These are phyloP conservation scores for Cepaea hortensis DNA, from an alignment of 2,888 invertebrate genomes.

Conservation along the genomic window DNA sequence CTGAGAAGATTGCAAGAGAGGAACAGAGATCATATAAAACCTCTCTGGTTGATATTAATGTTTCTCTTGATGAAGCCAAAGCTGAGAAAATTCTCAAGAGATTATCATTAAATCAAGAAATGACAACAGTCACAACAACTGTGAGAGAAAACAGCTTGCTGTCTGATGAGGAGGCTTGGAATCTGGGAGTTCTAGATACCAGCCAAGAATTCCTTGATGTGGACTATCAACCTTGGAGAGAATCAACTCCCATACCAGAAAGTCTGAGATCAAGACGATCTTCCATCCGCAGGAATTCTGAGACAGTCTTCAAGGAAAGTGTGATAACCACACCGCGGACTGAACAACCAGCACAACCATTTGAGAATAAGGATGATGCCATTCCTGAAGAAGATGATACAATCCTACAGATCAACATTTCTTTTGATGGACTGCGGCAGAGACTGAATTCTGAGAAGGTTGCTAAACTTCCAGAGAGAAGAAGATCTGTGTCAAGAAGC, in stretches of 20 bases:
- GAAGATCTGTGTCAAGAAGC: slow-evolving; percentile 36
- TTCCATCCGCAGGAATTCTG: slow-evolving; percentile 39
- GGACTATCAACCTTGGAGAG: neutral
- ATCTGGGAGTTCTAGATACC: neutral
- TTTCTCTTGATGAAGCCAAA: slow-evolving; percentile 46
- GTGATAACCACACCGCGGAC: slow-evolving; percentile 21
- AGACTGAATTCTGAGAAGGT: slow-evolving; percentile 23
- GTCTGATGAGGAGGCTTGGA: slow-evolving; percentile 11
- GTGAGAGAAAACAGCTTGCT: slow-evolving; percentile 35
- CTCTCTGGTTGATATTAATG: slow-evolving; percentile 42
- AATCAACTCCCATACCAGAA: slow-evolving; percentile 38
- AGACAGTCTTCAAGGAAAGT: slow-evolving; percentile 40
- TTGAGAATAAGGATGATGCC: neutral
- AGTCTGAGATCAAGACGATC: slow-evolving; percentile 12
- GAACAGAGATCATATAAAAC: neutral
- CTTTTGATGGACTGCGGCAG: slow-evolving; percentile 43
- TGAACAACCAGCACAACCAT: slow-evolving; percentile 11
- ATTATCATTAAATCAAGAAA: slow-evolving; percentile 31
- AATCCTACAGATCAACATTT: slow-evolving; percentile 46
- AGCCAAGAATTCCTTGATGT: slow-evolving; percentile 23
- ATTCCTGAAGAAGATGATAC: slow-evolving; percentile 36
- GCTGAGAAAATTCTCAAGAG: slow-evolving; percentile 33
- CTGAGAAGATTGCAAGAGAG: neutral
- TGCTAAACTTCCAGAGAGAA: slow-evolving; percentile 23
- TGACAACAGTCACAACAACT: slow-evolving; percentile 37